Evolutionary conservation across 2,888 invertebrate species (phyloP).

Genomic region (Habroteleia sp.): DNA sequence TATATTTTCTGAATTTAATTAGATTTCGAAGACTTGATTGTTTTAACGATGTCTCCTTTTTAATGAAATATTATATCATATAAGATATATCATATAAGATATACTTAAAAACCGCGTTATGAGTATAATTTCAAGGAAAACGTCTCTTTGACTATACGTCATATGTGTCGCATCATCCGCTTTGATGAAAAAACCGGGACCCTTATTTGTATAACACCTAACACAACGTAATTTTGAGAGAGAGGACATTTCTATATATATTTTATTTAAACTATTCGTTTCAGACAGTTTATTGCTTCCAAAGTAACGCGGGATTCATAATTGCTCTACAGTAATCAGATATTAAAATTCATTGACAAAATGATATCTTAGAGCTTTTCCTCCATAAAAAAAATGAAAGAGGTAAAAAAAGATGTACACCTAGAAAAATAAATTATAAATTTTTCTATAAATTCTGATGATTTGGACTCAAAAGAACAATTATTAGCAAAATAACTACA

Average conservation of each 20-base stretch:
- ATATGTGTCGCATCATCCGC: slow-evolving; percentile 45
- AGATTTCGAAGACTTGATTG: too few species aligned
- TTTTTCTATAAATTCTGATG: too few species aligned
- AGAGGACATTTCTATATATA: slow-evolving; percentile 1
- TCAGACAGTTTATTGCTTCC: slow-evolving; percentile 18
- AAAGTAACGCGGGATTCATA: slow-evolving; percentile 8
- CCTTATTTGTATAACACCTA: slow-evolving; percentile 55
- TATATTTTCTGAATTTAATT: too few species aligned
- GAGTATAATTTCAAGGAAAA: slow-evolving; percentile 34
- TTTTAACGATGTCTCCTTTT: too few species aligned
- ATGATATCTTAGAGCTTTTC: too few species aligned
- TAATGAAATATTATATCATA: background rate
- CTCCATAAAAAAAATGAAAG: too few species aligned
- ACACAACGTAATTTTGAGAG: slow-evolving; percentile 25
- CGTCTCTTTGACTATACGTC: slow-evolving; percentile 30
- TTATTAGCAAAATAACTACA: too few species aligned
- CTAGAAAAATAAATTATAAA: too few species aligned
- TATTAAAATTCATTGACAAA: too few species aligned
- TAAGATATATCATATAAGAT: slow-evolving; percentile 19
- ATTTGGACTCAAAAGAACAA: too few species aligned
- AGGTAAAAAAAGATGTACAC: too few species aligned
- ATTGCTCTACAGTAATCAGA: too few species aligned
- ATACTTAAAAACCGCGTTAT: slow-evolving; percentile 10
- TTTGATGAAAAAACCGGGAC: slow-evolving; percentile 56
- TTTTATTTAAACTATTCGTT: slow-evolving; percentile 12